Percentiles rank a stretch among this genome's conserved stretches.
These are phyloP conservation scores for Axis porcinus DNA, from an alignment of 2,113 vertebrate genomes.

Conservation along the genomic window DNA sequence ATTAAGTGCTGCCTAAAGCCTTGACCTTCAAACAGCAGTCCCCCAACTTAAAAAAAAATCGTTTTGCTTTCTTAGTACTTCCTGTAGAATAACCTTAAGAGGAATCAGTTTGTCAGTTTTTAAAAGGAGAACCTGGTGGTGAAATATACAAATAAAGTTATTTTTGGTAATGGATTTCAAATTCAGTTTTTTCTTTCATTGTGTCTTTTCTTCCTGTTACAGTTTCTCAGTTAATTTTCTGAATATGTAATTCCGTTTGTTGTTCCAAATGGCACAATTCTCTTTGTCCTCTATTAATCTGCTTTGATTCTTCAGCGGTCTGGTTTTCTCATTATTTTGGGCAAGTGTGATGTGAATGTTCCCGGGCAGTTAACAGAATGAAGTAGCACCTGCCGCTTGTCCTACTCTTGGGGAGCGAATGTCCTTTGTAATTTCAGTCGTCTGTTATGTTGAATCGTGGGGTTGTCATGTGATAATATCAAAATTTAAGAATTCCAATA, in stretches of 20 bases:
- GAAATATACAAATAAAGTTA: neutral
- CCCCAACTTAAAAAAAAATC: neutral
- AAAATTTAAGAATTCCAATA: neutral
- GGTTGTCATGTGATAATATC: neutral
- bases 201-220: neutral
- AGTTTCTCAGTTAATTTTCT: slow-evolving; percentile 24
- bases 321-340: neutral
- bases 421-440: neutral
- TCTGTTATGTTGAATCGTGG: neutral
- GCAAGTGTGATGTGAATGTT: neutral
- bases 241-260: neutral
- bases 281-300: neutral
- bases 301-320: neutral
- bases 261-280: neutral
- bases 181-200: neutral
- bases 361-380: neutral
- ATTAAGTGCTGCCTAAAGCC: neutral
- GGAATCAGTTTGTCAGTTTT: neutral
- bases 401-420: neutral
- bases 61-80: neutral
- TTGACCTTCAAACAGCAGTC: neutral
- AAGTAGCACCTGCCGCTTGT: neutral
- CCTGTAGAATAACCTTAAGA: neutral
- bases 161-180: neutral
- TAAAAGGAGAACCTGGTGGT: neutral